These are phyloP conservation scores for Paraplagusia blochii DNA, from an alignment of 2,113 vertebrate genomes.

Conservation along the genomic window DNA sequence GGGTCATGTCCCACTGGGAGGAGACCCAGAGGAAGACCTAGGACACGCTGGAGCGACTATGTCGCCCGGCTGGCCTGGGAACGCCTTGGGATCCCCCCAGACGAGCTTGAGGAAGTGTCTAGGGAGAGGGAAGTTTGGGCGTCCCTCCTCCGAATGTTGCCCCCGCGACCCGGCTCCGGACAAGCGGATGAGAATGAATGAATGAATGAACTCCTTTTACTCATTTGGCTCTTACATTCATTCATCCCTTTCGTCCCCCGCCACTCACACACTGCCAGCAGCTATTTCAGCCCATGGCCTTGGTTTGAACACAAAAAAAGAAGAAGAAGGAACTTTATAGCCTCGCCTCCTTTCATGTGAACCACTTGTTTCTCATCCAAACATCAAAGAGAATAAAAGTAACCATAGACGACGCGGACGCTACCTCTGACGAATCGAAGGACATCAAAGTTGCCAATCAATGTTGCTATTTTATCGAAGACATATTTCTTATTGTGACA, in stretches of 20 bases:
- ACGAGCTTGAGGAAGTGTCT: too few relatives aligned
- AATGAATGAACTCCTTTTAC: slow-evolving; percentile 23
- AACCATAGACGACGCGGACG: slow-evolving; percentile 47
- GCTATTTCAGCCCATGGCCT: slow-evolving; percentile 55
- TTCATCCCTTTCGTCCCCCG: slow-evolving; percentile 28
- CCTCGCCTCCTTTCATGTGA: slow-evolving; percentile 67
- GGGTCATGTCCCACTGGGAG: too few relatives aligned
- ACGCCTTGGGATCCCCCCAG: too few relatives aligned
- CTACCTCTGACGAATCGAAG: slow-evolving; percentile 44
- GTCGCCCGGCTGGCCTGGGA: too few relatives aligned
- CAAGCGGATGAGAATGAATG: too few relatives aligned
- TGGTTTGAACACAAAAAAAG: slow-evolving; percentile 30
- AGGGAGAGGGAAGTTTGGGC: too few relatives aligned
- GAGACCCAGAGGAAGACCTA: too few relatives aligned
- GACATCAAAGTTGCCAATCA: slow-evolving; percentile 43
- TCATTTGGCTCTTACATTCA: slow-evolving; percentile 27
- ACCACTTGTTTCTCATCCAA: slow-evolving; percentile 73
- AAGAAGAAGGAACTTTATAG: slow-evolving; percentile 58
- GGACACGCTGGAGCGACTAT: too few relatives aligned
- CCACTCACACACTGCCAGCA: slow-evolving; percentile 23
- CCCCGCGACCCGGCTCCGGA: too few relatives aligned
- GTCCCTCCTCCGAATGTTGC: too few relatives aligned
- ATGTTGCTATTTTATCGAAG: slow-evolving; percentile 34
- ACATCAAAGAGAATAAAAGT: slow-evolving; percentile 66
- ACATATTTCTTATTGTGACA: slow-evolving; percentile 21